These are phyloP conservation scores for Nomada lathburiana DNA, from an alignment of 2,888 invertebrate genomes.

Conservation along the genomic window DNA sequence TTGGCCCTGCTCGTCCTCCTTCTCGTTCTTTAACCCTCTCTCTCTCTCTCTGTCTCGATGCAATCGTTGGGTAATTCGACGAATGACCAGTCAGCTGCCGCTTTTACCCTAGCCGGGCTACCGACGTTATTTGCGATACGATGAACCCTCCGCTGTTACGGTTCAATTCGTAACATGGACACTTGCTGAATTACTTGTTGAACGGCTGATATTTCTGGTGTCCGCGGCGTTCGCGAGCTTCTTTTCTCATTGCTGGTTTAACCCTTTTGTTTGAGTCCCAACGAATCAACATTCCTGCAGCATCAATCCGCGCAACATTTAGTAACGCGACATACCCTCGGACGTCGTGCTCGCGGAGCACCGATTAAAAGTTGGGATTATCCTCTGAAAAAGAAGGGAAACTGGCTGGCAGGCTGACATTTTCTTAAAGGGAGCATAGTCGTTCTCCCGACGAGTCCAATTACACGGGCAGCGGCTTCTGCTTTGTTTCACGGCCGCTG, in stretches of 20 bases:
- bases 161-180: not conserved
- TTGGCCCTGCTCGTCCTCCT: slow-evolving; percentile 45
- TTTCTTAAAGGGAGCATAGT: slow-evolving; percentile 75
- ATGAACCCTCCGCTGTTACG: slow-evolving; percentile 6
- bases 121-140: slow-evolving; percentile 58
- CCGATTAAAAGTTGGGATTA: slow-evolving; percentile 71
- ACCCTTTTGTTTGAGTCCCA: not conserved
- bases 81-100: slow-evolving; percentile 68
- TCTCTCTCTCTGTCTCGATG: not conserved
- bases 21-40: not conserved
- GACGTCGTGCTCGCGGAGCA: not conserved
- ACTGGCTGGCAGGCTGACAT: slow-evolving; percentile 45
- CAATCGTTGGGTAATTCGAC: slow-evolving; percentile 63
- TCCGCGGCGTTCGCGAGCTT: too few species aligned
- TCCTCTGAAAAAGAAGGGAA: slow-evolving; percentile 73
- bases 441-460: slow-evolving; percentile 79
- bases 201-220: not conserved
- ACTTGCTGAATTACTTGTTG: not conserved
- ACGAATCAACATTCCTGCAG: not conserved
- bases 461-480: slow-evolving; percentile 83
- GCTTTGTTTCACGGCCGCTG: slow-evolving; percentile 84
- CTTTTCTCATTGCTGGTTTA: too few species aligned
- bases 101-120: slow-evolving; percentile 51
- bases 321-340: slow-evolving; percentile 19
- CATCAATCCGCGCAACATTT: slow-evolving; percentile 1